Percentiles rank a stretch among this genome's conserved stretches.
These are phyloP conservation scores for Gastrophysa polygoni DNA, from an alignment of 2,888 invertebrate species.

Conservation along the genomic window DNA sequence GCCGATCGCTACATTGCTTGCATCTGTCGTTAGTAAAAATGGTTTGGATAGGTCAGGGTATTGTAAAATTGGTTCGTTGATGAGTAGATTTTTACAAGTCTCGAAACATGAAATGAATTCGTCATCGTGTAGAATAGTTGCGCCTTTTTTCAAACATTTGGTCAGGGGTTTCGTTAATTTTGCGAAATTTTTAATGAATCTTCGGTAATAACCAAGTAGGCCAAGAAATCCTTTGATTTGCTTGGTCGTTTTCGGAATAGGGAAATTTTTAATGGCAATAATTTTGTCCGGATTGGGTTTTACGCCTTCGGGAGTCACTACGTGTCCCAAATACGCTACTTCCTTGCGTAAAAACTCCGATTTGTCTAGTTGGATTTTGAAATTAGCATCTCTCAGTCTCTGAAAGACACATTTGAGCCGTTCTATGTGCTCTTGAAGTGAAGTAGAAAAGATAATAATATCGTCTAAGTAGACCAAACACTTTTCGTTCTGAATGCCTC, in stretches of 20 bases:
- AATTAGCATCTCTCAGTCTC: slow-evolving; percentile 14
- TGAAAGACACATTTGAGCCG: slow-evolving; percentile 16
- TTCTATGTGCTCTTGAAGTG: slow-evolving; percentile 22
- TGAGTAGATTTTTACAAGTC: slow-evolving; percentile 17
- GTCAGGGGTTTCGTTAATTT: slow-evolving; percentile 28
- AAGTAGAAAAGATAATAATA: slow-evolving; percentile 22
- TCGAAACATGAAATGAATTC: slow-evolving; percentile 18
- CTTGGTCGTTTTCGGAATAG: slow-evolving; percentile 32
- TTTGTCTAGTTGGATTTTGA: slow-evolving; percentile 31
- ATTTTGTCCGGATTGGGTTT: slow-evolving; percentile 20
- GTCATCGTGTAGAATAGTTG: too few species aligned
- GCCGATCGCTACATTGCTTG: slow-evolving; percentile 27
- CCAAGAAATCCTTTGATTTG: slow-evolving; percentile 43
- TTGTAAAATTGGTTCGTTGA: background rate
- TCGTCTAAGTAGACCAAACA: slow-evolving; percentile 26
- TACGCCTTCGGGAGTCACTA: slow-evolving; percentile 19
- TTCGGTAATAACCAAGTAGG: slow-evolving; percentile 32
- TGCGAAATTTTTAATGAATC: slow-evolving; percentile 25
- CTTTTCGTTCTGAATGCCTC: slow-evolving; percentile 22
- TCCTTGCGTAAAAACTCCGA: slow-evolving; percentile 28
- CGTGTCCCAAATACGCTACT: slow-evolving; percentile 25
- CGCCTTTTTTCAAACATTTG: slow-evolving; percentile 21
- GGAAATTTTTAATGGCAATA: slow-evolving; percentile 12
- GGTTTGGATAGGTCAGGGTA: slow-evolving; percentile 25
- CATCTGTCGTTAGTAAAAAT: too few species aligned